phyloP scores from a whole-genome alignment of 2,888 invertebrate genomes.

The Andrena fulva region DNA sequence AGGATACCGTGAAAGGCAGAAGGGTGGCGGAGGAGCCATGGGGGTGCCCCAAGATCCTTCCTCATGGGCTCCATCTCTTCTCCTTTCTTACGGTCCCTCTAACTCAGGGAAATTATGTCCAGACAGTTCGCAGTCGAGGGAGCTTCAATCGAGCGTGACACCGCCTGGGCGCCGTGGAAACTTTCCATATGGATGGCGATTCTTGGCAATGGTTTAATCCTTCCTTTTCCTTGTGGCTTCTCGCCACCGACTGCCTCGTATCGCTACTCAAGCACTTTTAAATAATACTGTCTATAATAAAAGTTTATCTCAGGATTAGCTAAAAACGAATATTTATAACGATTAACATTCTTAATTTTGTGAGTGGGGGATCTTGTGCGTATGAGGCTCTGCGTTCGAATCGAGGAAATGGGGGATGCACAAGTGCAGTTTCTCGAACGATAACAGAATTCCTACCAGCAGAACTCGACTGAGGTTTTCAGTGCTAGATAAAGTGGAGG shows the following conservation, averaged over 20 bases:
- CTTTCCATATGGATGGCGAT: constrained; percentile 29
- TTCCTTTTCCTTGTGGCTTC: background rate
- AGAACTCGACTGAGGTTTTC: background rate
- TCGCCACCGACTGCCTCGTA: background rate
- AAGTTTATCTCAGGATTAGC: too few relatives aligned
- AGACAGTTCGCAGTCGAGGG: constrained; percentile 38
- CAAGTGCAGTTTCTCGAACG: background rate
- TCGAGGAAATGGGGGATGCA: background rate
- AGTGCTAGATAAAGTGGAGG: background rate
- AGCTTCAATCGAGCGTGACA: constrained; percentile 57
- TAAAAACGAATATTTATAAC: too few relatives aligned
- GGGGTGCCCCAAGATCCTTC: constrained; percentile 32
- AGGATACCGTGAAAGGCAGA: constrained; percentile 46
- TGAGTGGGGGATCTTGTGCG: background rate
- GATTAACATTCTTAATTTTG: too few relatives aligned
- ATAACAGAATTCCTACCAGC: background rate
- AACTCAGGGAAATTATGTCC: constrained; percentile 60
- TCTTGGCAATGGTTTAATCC: background rate
- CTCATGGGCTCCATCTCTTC: constrained; percentile 37
- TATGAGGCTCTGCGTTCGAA: background rate
- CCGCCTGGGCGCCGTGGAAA: constrained; percentile 8
- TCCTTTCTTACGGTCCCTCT: constrained; percentile 24
- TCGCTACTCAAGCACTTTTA: background rate
- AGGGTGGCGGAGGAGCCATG: background rate
- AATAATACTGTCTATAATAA: too few relatives aligned